phyloP scores from a whole-genome alignment of 2,113 vertebrate genomes.

The Lontra canadensis region DNA sequence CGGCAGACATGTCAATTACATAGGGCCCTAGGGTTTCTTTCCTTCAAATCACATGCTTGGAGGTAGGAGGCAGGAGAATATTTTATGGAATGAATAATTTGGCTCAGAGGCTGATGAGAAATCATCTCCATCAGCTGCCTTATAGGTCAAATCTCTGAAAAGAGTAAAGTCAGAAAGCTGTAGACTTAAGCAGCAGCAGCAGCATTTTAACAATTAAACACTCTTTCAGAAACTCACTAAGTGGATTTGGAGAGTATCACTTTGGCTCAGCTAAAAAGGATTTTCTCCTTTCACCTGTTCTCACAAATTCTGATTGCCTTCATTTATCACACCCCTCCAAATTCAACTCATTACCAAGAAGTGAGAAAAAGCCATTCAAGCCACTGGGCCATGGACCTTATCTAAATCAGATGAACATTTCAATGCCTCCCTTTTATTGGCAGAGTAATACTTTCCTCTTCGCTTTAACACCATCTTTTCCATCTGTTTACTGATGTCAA shows the following conservation, averaged over 20 bases:
- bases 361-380: not conserved
- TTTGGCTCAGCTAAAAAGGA: not conserved
- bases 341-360: constrained; percentile 21
- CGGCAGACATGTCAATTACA: not conserved
- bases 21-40: not conserved
- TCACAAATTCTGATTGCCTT: not conserved
- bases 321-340: constrained; percentile 5
- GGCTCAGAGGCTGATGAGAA: not conserved
- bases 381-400: not conserved
- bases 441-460: not conserved
- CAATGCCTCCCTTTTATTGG: not conserved
- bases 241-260: not conserved
- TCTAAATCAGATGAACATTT: constrained; percentile 1
- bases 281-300: not conserved
- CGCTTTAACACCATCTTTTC: not conserved
- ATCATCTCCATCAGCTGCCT: not conserved
- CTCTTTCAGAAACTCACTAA: not conserved
- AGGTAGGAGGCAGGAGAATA: not conserved
- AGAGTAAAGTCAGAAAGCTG: not conserved
- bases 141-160: constrained; percentile 11
- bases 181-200: not conserved
- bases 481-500: not conserved
- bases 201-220: constrained; percentile 3
- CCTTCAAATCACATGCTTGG: not conserved
- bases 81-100: not conserved